These are phyloP conservation scores for Lysiphlebus fabarum DNA, from an alignment of 1,140 invertebrate genomes.

Conservation along the genomic window DNA sequence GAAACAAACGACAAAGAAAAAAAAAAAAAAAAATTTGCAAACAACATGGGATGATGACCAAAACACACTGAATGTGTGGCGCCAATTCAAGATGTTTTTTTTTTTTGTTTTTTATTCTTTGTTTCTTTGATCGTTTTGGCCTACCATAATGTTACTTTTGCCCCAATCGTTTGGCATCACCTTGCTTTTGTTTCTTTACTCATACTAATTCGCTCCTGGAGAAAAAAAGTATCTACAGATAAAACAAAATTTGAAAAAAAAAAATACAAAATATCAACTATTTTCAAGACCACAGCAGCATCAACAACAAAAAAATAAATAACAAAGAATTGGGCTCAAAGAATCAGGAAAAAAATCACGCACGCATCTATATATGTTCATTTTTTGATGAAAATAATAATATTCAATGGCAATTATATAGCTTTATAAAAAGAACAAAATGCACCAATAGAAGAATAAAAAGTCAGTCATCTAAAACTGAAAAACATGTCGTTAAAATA, in stretches of 20 bases:
- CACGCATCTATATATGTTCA: no score
- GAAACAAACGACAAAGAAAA: slow-evolving; percentile 5
- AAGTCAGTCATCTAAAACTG: slow-evolving; percentile 23
- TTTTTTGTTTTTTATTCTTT: slow-evolving; percentile 20
- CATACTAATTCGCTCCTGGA: slow-evolving; percentile 51
- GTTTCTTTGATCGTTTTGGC: neutral
- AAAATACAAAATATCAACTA: no score
- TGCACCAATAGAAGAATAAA: no score
- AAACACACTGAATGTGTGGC: slow-evolving; percentile 31
- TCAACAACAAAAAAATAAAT: neutral
- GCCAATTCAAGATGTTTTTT: slow-evolving; percentile 26
- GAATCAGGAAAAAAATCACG: slow-evolving; percentile 28
- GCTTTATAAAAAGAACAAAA: no score
- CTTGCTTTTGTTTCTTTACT: slow-evolving; percentile 51
- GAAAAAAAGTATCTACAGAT: slow-evolving; percentile 22
- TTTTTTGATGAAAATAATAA: no score
- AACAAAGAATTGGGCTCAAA: neutral
- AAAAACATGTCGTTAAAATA: slow-evolving; percentile 48
- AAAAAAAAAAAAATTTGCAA: slow-evolving; percentile 16
- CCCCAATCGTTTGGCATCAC: slow-evolving; percentile 18
- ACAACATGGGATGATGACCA: slow-evolving; percentile 23
- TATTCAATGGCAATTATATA: no score
- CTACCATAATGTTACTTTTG: slow-evolving; percentile 9
- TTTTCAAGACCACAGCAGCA: no score
- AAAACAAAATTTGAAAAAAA: neutral